These are phyloP conservation scores for Acrocephalus kingi DNA, from an alignment of 2,113 vertebrate genomes.

Conservation along the genomic window DNA sequence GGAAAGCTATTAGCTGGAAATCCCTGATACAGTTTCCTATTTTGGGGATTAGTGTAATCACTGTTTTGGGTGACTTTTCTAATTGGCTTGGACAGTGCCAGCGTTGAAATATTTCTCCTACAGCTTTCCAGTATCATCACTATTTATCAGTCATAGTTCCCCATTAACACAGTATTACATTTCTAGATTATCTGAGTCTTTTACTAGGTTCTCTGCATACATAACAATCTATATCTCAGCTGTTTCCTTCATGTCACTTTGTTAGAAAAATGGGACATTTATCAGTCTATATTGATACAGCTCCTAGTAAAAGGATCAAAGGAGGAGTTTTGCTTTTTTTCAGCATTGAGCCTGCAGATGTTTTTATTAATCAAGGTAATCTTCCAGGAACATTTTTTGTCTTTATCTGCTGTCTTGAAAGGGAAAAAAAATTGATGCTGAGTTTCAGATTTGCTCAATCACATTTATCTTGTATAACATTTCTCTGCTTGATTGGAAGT, in stretches of 20 bases:
- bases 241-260: background rate
- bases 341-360: background rate
- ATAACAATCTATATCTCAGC: background rate
- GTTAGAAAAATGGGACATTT: background rate
- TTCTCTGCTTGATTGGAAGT: background rate
- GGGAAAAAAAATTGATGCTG: background rate
- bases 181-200: background rate
- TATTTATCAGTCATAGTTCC: background rate
- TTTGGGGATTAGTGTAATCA: background rate
- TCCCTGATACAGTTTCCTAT: background rate
- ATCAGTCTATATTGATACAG: background rate
- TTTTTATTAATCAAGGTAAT: slow-evolving; percentile 9
- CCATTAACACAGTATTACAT: background rate
- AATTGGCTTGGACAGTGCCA: background rate
- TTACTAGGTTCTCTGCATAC: background rate
- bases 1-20: background rate
- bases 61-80: background rate
- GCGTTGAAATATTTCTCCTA: background rate
- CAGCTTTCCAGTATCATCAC: background rate
- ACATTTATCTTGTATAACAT: background rate
- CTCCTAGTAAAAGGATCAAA: background rate
- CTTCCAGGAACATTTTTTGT: background rate
- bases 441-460: background rate
- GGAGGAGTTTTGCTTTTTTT: background rate
- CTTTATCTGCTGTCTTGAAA: background rate